Base-by-base conservation (phyloP, 2,888 invertebrate genomes). In the Trichopria drosophilae region DNA sequence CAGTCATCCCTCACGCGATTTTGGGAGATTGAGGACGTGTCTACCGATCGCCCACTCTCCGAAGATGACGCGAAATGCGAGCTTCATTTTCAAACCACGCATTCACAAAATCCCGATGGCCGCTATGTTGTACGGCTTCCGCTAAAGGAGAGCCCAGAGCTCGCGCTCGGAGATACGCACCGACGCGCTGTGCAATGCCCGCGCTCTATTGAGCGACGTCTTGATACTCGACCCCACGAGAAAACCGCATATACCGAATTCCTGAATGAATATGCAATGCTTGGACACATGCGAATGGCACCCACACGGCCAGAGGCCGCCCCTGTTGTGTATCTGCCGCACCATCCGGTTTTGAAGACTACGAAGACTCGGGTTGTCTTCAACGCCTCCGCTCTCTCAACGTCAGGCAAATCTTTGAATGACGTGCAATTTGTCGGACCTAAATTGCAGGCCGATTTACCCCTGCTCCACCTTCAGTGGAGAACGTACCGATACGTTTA, bases 361-460 rank as follows among this genome's bases (percentile, higher is more conserved):
- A 53, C 51, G 1, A 53, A 51, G 22, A 7, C 48, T 1, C 5
- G 51, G 5, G 57, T 57, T 4, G 53, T 51, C 1, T 55, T 49
- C 22, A 43, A 55, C 19, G 55, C 49, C 3, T 56, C 55, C 6
- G 26, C 42, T 2, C 15, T 23, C 3, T 46, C 53, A 1, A 13
- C 43, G 1, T 39, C 12, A 15, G 28, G 42, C 2, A 26, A 10
- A 9, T 46, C 55, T 1, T 9, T 56, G 1, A 53, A 56, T 24
- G 56, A 56, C 9, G 23, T 29, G 1, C 40, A 48, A 7, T 4
- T 35, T 6, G 24, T 36, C n/a, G 53, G 56, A 0, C 56, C 53
- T 0, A 56, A 44, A 22, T 22, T 54, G 3, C 48, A 49, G 22
- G 1, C 4, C 3, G 48, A 53, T 7, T 9, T 56, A 2, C 16